phyloP scores from a whole-genome alignment of 2,797 vertebrate genomes.

The Rhinoraja longicauda region DNA sequence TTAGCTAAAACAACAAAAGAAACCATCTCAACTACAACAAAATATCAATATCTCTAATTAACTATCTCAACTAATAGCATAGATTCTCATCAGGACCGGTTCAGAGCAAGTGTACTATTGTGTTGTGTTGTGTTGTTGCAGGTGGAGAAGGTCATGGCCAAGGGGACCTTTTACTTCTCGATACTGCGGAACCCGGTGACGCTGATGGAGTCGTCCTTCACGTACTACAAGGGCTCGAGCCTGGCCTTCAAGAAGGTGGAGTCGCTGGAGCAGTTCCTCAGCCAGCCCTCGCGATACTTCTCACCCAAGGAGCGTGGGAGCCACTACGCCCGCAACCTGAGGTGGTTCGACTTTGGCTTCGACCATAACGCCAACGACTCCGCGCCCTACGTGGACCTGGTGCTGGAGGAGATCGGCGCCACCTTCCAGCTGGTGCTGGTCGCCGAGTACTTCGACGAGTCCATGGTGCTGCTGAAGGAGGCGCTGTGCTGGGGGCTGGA shows the following conservation, averaged over 20 bases:
- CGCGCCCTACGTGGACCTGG: not conserved
- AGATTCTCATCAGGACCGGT: too few species aligned
- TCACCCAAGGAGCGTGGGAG: constrained; percentile 66
- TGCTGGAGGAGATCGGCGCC: constrained; percentile 38
- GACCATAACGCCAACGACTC: constrained; percentile 68
- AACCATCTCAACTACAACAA: too few species aligned
- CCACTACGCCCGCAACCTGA: constrained; percentile 79
- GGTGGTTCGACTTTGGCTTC: constrained; percentile 86
- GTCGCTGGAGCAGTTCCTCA: constrained; percentile 54
- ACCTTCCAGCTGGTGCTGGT: constrained; percentile 61
- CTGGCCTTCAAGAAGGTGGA: constrained; percentile 66
- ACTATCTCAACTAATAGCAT: too few species aligned
- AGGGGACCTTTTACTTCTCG: constrained; percentile 85
- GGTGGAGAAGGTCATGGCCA: constrained; percentile 83
- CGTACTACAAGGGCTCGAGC: constrained; percentile 78
- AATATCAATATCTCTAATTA: too few species aligned
- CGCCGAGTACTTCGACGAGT: constrained; percentile 24
- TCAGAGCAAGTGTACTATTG: too few species aligned
- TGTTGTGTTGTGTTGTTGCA: constrained; percentile 43
- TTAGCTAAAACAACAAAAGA: too few species aligned
- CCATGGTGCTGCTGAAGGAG: not conserved
- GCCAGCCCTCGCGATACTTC: constrained; percentile 61
- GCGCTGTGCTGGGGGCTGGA: not conserved
- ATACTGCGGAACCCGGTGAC: constrained; percentile 78
- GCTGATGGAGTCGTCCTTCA: constrained; percentile 78